Percentiles rank a stretch among this genome's conserved stretches.
Conservation (phyloP, 2,888 invertebrate genomes). For the Synergus japonicus region DNA sequence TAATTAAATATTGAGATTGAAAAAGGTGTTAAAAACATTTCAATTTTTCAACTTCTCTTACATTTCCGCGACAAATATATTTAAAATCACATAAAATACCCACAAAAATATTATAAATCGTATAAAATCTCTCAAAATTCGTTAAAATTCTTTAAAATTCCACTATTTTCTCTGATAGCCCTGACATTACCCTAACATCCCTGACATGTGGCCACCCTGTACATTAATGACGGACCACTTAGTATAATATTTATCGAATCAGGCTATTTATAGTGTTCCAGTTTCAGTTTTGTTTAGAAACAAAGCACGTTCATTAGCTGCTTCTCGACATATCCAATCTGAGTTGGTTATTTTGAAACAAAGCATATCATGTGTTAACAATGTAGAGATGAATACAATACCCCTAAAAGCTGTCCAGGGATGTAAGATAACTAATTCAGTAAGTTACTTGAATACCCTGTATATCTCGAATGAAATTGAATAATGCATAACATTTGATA, state of each 20-base stretch:
- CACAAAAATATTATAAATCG: too few relatives aligned
- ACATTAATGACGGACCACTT: neutral
- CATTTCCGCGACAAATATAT: too few relatives aligned
- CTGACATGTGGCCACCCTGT: too few relatives aligned
- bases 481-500: neutral
- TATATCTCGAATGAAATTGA: neutral
- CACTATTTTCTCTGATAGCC: too few relatives aligned
- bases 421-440: neutral
- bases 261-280: conserved; percentile 9
- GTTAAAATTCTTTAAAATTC: too few relatives aligned
- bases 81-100: too few relatives aligned
- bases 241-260: conserved; percentile 5
- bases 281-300: conserved; percentile 18
- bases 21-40: neutral
- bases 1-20: neutral
- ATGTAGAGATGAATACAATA: conserved; percentile 5
- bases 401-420: conserved; percentile 21
- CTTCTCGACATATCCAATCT: conserved; percentile 36
- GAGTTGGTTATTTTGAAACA: conserved; percentile 18
- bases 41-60: too few relatives aligned
- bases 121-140: too few relatives aligned
- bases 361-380: conserved; percentile 30
- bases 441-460: neutral
- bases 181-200: too few relatives aligned
- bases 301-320: conserved; percentile 33